Base-by-base conservation (phyloP, 1,140 invertebrate species). In the Neuroterus valhalla region DNA sequence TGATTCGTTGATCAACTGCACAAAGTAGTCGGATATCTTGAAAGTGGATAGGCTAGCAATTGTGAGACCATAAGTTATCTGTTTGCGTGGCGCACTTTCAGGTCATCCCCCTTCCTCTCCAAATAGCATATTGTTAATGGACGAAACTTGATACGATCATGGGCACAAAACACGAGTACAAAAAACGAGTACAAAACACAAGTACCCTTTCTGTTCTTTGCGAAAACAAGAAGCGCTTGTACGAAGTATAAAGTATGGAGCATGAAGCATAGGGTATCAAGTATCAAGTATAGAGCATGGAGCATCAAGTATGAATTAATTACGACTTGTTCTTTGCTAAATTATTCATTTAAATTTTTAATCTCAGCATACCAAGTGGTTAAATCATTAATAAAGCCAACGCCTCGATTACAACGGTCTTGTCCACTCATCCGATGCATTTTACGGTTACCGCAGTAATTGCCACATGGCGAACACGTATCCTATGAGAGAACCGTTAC, bases 1-100 rank as follows among this genome's bases (percentile, higher is more conserved):
- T 75, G 72, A 80, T 68, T 62, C 26, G 55, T 62, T 62, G 55
- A 31, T 62, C 55, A 62, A 62, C 1, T 62, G 31, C 21, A 62
- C 21, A 48, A 48, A 48, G 19, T 31, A 62, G 14, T 62, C 55
- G 26, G 55, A 38, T 62, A 26, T 62, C 12, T 62, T 26, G 15
- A 31, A 62, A 62, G 55, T 62, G 14, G 55, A 4, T 55, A 15
- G 55, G 55, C 21, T 31, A 31, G 31, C 12, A 31, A 62, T 62
- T 62, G 55, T 15, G 12, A 38, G 55, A 15, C 23, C 55, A 31
- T 38, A 62, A n/a, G 23, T 62, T 62, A 62, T 62, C 52, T 11
- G 21, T 26, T 62, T 19, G 46, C 46, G 14, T 62, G n/a, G 55
- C 23, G 55, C 55, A 62, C 55, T 62, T 62, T 38, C 55, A 62